Base-by-base conservation (phyloP, 2,113 vertebrate species). In the Holacanthus passer region DNA sequence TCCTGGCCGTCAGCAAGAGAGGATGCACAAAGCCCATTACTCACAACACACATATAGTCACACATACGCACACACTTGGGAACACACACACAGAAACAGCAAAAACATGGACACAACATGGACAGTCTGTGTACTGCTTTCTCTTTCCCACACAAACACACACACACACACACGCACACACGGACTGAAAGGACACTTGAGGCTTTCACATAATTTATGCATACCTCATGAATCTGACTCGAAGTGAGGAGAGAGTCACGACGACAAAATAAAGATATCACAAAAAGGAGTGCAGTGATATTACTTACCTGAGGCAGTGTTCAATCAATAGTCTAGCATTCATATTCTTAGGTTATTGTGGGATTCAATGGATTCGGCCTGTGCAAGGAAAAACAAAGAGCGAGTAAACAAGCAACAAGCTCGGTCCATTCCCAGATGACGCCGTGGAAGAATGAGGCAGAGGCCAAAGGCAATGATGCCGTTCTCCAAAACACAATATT, bases 11-110 rank as follows among this genome's bases (percentile, higher is more conserved):
- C 85, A 89, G 88, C 81, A 17, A 86, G 78, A 84, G 88, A 93
- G 88, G 85, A 91, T 88, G 80, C 84, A 85, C 82, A 90, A 91
- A 93, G 85, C 91, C 87, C 91, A 88, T 91, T 95, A 92, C 92
- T 88, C 85, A 77, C 75, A 84, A 91, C 72, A 83, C 78, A 66
- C 80, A 90, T 84, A 81, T 70, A 81, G 79, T 68, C 70, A 62
- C 83, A 85, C 86, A 77, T 11, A 29, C 76, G 84, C 79, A 72
- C 77, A 69, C 71, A 85, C 71, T 48, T 19, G 4, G 4, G 27
- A 0, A 39, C 47, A 62, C 14, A 39, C 65, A 77, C 20, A 60
- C 5, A 45, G 3, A 58, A 70, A 72, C 22, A 48, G 29, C 20
- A 60, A 76, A 59, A 52, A 86, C 24, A 68, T 3, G n/a, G 60